Percentiles rank a stretch among this genome's conserved stretches.
These are phyloP conservation scores for Cheilosia soror DNA, from an alignment of 2,888 invertebrate species.

Conservation along the genomic window DNA sequence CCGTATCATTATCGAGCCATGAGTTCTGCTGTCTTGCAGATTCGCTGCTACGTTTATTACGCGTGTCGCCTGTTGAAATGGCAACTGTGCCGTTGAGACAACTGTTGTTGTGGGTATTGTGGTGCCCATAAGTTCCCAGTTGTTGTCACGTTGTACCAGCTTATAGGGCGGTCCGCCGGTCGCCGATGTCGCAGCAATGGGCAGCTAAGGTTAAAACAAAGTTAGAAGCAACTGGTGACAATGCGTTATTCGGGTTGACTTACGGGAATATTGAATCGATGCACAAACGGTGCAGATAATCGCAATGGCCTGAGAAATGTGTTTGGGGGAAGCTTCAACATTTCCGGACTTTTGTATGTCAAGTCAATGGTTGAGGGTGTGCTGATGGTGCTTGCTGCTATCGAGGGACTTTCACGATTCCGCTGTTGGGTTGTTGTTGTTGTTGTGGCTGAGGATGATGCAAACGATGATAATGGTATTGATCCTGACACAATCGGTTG, in stretches of 20 bases:
- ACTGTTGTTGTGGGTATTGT: constrained; percentile 46
- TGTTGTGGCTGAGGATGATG: constrained; percentile 29
- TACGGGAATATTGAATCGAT: constrained; percentile 81
- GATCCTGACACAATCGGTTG: neutral
- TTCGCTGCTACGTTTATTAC: constrained; percentile 55
- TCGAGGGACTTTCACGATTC: constrained; percentile 38
- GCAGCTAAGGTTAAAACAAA: constrained; percentile 77
- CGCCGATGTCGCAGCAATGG: constrained; percentile 78
- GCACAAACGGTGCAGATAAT: constrained; percentile 77
- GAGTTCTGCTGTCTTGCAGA: constrained; percentile 38
- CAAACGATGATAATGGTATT: constrained; percentile 3
- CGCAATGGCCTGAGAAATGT: constrained; percentile 80
- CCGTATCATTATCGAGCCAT: constrained; percentile 66
- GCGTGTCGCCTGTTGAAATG: constrained; percentile 68
- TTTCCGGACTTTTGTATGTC: constrained; percentile 74
- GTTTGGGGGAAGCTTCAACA: constrained; percentile 80
- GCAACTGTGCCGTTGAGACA: constrained; percentile 47
- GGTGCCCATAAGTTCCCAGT: constrained; percentile 78
- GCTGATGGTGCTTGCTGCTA: constrained; percentile 41
- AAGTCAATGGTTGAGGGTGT: constrained; percentile 32
- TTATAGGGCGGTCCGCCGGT: constrained; percentile 76
- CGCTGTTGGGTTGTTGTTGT: constrained; percentile 31
- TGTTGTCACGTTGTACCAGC: constrained; percentile 77
- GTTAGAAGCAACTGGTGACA: neutral
- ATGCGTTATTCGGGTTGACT: constrained; percentile 55